Conservation (phyloP, 2,113 vertebrate genomes). For the Eurystomus gularis region DNA sequence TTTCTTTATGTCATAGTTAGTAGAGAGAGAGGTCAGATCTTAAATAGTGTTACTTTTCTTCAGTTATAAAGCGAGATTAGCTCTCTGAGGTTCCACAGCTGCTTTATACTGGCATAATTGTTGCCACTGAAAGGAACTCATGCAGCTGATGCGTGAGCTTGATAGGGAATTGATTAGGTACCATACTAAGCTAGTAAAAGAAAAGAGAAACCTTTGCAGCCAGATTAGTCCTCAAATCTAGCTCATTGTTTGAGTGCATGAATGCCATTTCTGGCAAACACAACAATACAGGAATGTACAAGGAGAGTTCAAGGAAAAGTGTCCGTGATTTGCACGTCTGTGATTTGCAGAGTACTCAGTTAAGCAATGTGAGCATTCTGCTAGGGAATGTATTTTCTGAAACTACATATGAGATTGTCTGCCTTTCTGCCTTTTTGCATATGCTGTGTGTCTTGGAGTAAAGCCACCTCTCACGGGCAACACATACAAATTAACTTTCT, state of each 20-base stretch:
- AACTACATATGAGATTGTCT: neutral
- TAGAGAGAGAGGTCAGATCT: neutral
- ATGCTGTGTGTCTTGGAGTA: neutral
- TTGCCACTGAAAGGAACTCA: neutral
- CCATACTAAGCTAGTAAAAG: neutral
- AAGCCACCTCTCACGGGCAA: neutral
- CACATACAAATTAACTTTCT: neutral
- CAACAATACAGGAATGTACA: neutral
- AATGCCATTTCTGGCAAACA: neutral
- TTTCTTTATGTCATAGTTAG: fast-evolving
- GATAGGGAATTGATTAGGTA: neutral
- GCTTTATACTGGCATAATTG: neutral
- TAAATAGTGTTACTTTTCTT: neutral
- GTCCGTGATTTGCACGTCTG: neutral
- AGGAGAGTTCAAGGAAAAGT: neutral
- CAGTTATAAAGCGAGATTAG: neutral
- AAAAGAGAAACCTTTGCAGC: neutral
- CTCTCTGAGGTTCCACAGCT: neutral
- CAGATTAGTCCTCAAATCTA: neutral
- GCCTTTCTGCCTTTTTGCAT: neutral
- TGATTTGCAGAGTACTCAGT: neutral
- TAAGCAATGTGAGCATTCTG: neutral
- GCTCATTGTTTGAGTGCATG: neutral
- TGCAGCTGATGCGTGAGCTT: neutral
- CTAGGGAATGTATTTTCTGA: neutral